Evolutionary conservation across 2,888 invertebrate species (phyloP), one percentile per base, ranked within the genome.

Genomic region (Dermolepida albohirtum): DNA sequence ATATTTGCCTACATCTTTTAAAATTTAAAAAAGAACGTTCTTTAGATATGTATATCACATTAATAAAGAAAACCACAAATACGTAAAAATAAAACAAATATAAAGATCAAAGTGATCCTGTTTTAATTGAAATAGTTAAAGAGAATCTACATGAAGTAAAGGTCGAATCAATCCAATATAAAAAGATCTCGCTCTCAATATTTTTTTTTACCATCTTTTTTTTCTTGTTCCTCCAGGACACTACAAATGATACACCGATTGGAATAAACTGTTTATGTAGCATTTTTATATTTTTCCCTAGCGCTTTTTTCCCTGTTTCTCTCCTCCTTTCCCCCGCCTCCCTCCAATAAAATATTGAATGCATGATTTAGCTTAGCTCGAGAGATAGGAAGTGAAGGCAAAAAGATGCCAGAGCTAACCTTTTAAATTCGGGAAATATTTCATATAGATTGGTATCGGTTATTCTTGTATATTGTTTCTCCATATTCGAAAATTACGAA

Each of bases 361-460:
- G 51, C 51, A 27, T 51, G 51, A 51, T 51, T 51, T 51, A 17
- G 27, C 29, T 22, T 22, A 29, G 29, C 12, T 27, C 29, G 51
- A 27, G 12, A 51, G 51, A 29, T 51, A 51, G 12, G 27, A 27
- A 7, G 29, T 2, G 11, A 51, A 51, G 51, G 29, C 51, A 51
- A 51, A 51, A 29, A 55, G 40, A 40, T 44, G 41, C 59, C 44
- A 41, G 44, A 59, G 41, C 41, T 41, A 59, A 41, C 59, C 22
- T 59, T 17, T 59, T 59, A 59, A 44, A 59, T 59, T 17, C 17
- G 29, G 27, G 29, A 51, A 51, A 51, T 51, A 51, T 51, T 51
- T 51, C 51, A 29, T 51, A 51, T 27, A 51, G 22, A 27, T 51
- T 8, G 34, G 34, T 34, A 34, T 34, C 34, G 34, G 8, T 34